These are phyloP conservation scores for Prenolepis imparis DNA, from an alignment of 2,888 invertebrate genomes.

Conservation along the genomic window DNA sequence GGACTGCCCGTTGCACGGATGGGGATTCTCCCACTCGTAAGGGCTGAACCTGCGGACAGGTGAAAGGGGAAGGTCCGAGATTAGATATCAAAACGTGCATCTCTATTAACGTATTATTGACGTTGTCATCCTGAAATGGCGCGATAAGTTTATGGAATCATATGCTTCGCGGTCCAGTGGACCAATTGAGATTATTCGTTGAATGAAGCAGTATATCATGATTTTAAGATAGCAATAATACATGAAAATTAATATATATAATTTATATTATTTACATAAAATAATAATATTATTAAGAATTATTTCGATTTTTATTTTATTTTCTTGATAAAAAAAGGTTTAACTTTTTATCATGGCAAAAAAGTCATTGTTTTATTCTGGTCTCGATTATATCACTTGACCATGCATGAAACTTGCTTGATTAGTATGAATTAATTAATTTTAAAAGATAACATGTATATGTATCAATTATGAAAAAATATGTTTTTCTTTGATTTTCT, in stretches of 20 bases:
- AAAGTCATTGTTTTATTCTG: neutral
- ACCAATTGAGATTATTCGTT: neutral
- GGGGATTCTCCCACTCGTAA: constrained; percentile 97
- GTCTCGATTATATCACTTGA: neutral
- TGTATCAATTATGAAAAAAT: neutral
- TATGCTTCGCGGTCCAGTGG: neutral
- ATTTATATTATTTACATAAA: neutral
- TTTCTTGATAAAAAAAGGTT: neutral
- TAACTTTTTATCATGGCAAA: neutral
- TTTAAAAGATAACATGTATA: neutral
- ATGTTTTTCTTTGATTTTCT: neutral
- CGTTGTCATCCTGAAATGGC: constrained; percentile 10
- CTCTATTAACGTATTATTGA: neutral
- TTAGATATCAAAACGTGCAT: constrained; percentile 78
- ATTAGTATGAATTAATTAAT: neutral
- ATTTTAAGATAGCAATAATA: neutral
- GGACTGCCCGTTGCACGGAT: constrained; percentile 94
- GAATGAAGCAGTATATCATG: neutral
- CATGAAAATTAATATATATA: neutral
- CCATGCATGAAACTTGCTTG: neutral
- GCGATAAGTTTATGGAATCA: constrained; percentile 5
- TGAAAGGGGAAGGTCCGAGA: constrained; percentile 81
- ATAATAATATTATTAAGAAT: neutral
- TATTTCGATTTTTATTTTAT: neutral
- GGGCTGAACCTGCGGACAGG: constrained; percentile 93